Percentiles rank a stretch among this genome's conserved stretches.
Conservation (phyloP, 1,140 invertebrate species). For the fruit fly (Drosophila melanogaster) region Release_6_plus_ISO1_MT NC_004354.4:12291501-12292000, state of each 20-base stretch:
- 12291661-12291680: constrained; percentile 95
- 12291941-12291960: too few species aligned
- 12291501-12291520: constrained; percentile 32
- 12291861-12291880: neutral
- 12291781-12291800: constrained; percentile 98
- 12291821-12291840: constrained; percentile 99
- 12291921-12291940: too few species aligned
- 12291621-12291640: neutral
- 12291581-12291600: too few species aligned
- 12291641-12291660: constrained; percentile 86
- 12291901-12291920: too few species aligned
- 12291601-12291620: neutral
- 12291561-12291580: too few species aligned
- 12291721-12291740: constrained; percentile 94
- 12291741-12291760: constrained; percentile 95
- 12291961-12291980: too few species aligned
- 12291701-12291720: constrained; percentile 95
- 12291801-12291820: constrained; percentile 97
- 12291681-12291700: constrained; percentile 94
- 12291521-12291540: constrained; percentile 2
- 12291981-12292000: too few species aligned
- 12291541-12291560: too few species aligned
- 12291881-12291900: neutral
- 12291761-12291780: constrained; percentile 96
- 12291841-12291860: constrained; percentile 90